A percentile compares a stretch with the other conserved stretches of the same genome.
Evolutionary conservation across 2,113 vertebrate species (phyloP).

Genomic region (Athene cunicularia): DNA sequence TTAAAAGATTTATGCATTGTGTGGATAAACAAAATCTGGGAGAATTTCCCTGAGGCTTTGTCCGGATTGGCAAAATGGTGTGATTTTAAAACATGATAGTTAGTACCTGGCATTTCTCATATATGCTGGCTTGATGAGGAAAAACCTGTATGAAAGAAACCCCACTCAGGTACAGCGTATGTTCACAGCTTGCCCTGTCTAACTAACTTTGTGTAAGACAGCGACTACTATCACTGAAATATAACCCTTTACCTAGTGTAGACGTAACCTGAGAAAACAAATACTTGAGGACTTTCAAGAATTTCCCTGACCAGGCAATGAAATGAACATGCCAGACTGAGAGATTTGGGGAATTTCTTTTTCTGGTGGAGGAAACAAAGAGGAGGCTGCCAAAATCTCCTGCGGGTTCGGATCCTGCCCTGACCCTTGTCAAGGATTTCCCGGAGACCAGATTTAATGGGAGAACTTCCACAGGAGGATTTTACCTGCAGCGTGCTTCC

Average conservation of each 20-base stretch:
- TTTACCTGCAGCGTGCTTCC: background rate
- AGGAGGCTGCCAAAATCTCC: background rate
- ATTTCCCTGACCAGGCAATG: background rate
- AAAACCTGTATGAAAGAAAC: background rate
- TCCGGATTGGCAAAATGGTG: conserved; percentile 41
- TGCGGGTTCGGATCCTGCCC: background rate
- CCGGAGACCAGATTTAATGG: background rate
- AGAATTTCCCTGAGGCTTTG: conserved; percentile 53
- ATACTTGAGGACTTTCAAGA: background rate
- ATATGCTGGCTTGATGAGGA: background rate
- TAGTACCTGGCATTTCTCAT: conserved; percentile 27
- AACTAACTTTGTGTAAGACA: background rate
- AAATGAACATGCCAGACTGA: background rate
- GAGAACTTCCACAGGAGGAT: background rate
- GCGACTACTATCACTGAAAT: background rate
- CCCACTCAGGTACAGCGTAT: background rate
- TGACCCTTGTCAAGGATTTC: background rate
- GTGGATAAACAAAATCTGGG: conserved; percentile 62
- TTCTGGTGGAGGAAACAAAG: background rate
- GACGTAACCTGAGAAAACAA: background rate
- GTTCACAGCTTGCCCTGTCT: background rate
- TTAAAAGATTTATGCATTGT: conserved; percentile 61
- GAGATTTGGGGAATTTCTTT: conserved; percentile 5
- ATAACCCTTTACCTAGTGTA: background rate
- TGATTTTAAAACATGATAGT: conserved; percentile 32